A percentile compares a stretch with the other conserved stretches of the same genome.
phyloP scores from a whole-genome alignment of 1,140 invertebrate genomes.

The Elysia chlorotica region DNA sequence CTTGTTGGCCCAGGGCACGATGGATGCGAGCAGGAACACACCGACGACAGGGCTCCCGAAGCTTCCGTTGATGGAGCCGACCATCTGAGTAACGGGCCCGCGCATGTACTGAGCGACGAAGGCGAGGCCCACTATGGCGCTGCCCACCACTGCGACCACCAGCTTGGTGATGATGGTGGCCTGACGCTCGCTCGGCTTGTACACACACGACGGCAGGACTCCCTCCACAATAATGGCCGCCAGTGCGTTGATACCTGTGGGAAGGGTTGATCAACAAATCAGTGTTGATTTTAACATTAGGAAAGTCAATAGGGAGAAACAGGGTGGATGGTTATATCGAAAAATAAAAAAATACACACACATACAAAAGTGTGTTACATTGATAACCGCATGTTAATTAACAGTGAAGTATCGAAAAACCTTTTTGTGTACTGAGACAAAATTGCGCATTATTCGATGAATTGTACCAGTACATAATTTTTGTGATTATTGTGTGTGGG shows the following conservation, averaged over 20 bases:
- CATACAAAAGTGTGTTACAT: too few species aligned
- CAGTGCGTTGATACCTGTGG: conserved; percentile 85
- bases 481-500: too few species aligned
- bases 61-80: conserved; percentile 78
- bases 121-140: conserved; percentile 18
- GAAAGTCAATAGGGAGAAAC: too few species aligned
- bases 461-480: too few species aligned
- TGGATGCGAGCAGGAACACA: conserved; percentile 74
- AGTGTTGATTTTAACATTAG: too few species aligned
- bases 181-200: conserved; percentile 73
- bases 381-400: too few species aligned
- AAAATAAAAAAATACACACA: too few species aligned
- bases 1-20: conserved; percentile 73
- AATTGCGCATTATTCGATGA: too few species aligned
- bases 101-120: conserved; percentile 78
- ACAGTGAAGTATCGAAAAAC: too few species aligned
- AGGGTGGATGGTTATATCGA: too few species aligned
- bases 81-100: conserved; percentile 75
- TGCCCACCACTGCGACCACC: conserved; percentile 31
- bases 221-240: conserved; percentile 89
- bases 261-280: too few species aligned
- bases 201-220: conserved; percentile 73
- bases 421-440: too few species aligned
- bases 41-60: conserved; percentile 70
- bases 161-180: conserved; percentile 75